A percentile compares a stretch with the other conserved stretches of the same genome.
phyloP scores from a whole-genome alignment of 2,888 invertebrate genomes.

The Diaphora mendica region DNA sequence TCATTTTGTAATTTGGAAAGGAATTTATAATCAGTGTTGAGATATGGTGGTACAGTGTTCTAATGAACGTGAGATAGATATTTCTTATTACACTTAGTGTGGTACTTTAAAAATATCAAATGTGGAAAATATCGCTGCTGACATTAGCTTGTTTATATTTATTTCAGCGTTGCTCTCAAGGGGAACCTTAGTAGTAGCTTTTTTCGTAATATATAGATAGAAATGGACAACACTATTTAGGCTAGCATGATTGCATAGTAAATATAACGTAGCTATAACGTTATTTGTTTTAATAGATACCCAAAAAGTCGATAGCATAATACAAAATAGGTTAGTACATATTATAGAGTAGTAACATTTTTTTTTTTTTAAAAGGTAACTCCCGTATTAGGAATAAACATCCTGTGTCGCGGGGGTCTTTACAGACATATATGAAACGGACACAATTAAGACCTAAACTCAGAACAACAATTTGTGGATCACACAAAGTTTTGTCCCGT shows the following conservation, averaged over 20 bases:
- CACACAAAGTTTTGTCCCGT: too few relatives aligned
- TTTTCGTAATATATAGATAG: too few relatives aligned
- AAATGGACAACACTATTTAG: not conserved
- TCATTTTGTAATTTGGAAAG: slow-evolving; percentile 58
- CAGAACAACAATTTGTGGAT: too few relatives aligned
- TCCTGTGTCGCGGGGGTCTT: too few relatives aligned
- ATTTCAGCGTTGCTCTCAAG: too few relatives aligned
- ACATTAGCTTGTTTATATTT: not conserved
- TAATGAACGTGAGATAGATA: not conserved
- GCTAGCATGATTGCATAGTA: not conserved
- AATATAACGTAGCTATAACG: not conserved
- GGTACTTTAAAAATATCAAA: not conserved
- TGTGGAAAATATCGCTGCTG: not conserved
- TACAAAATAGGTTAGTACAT: too few relatives aligned
- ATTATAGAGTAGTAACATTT: not conserved
- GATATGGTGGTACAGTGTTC: slow-evolving; percentile 26
- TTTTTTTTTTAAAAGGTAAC: too few relatives aligned
- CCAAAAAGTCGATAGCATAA: not conserved
- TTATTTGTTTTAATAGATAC: not conserved
- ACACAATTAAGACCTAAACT: too few relatives aligned
- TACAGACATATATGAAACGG: too few relatives aligned
- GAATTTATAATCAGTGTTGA: slow-evolving; percentile 58
- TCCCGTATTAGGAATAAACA: too few relatives aligned
- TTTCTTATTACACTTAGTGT: not conserved
- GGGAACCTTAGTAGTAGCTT: too few relatives aligned